These are phyloP conservation scores for Scaeva pyrastri DNA, from an alignment of 2,888 invertebrate genomes.

Conservation along the genomic window DNA sequence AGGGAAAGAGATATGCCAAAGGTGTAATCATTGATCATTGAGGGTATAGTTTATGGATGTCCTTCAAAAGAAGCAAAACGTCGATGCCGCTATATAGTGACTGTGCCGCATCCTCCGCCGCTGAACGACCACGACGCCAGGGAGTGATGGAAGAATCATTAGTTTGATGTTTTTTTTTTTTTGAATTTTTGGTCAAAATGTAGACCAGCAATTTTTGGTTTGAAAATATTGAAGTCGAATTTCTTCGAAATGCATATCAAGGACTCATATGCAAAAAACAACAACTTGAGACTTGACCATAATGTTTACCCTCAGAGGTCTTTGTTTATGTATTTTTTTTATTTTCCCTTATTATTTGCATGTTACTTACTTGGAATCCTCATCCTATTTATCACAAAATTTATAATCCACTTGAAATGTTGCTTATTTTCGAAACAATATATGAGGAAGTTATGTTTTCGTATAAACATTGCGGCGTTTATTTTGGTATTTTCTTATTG, in stretches of 20 bases:
- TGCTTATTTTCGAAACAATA: constrained; percentile 28
- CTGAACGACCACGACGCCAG: not conserved
- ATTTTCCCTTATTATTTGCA: constrained; percentile 27
- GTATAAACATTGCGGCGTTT: constrained; percentile 59
- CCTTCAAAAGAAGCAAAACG: constrained; percentile 42
- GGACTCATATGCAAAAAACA: no score
- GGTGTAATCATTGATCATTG: constrained; percentile 72
- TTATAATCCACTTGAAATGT: not conserved
- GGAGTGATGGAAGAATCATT: constrained; percentile 32
- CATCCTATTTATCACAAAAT: not conserved
- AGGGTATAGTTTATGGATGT: constrained; percentile 64
- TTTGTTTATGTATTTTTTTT: not conserved
- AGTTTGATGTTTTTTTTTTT: constrained; percentile 22
- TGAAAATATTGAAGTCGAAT: no score
- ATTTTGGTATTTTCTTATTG: constrained; percentile 35
- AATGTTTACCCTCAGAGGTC: not conserved
- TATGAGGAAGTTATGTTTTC: constrained; percentile 59
- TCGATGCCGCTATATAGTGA: not conserved
- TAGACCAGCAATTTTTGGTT: constrained; percentile 50
- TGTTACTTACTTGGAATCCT: constrained; percentile 46
- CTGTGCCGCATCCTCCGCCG: no score
- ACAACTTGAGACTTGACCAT: not conserved
- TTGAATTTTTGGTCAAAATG: not conserved
- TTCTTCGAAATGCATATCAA: no score
- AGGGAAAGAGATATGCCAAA: constrained; percentile 34